Conservation (phyloP, 2,113 vertebrate species). For the Stegastes partitus region DNA sequence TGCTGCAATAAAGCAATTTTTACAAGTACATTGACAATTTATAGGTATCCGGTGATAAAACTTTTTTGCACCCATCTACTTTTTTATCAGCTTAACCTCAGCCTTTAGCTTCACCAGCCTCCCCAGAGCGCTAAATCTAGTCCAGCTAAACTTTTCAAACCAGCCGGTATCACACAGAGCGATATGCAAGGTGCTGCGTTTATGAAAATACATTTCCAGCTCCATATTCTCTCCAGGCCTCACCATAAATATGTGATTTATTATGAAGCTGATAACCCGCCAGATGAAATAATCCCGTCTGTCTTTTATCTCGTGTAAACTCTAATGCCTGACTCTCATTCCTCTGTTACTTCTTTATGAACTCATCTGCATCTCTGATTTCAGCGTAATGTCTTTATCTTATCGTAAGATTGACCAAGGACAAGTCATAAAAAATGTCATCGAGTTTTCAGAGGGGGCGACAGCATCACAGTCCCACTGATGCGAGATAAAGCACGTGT, state of each 20-base stretch:
- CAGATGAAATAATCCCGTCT: constrained; percentile 28
- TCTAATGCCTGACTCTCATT: not conserved
- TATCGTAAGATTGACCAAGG: too few relatives aligned
- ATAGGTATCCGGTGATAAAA: constrained; percentile 31
- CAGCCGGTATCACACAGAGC: constrained; percentile 1
- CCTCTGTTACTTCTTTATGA: too few relatives aligned
- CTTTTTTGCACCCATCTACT: constrained; percentile 1
- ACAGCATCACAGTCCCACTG: too few relatives aligned
- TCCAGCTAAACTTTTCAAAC: constrained; percentile 13
- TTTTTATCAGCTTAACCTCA: constrained; percentile 23
- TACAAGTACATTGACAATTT: not conserved
- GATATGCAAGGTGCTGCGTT: constrained; percentile 13
- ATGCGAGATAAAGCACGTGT: constrained; percentile 3
- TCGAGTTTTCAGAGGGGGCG: too few relatives aligned
- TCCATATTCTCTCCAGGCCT: constrained; percentile 47
- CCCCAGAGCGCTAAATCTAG: not conserved
- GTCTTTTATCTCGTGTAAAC: constrained; percentile 1
- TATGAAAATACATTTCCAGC: constrained; percentile 36
- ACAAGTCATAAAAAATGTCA: too few relatives aligned
- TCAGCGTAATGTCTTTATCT: too few relatives aligned
- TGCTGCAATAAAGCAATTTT: constrained; percentile 9
- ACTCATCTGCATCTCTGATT: too few relatives aligned
- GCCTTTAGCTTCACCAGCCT: not conserved
- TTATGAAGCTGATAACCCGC: constrained; percentile 42
- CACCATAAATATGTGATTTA: constrained; percentile 57